Evolutionary conservation across 1,140 invertebrate genomes (phyloP).

Genomic region (Holotrichia oblita): DNA sequence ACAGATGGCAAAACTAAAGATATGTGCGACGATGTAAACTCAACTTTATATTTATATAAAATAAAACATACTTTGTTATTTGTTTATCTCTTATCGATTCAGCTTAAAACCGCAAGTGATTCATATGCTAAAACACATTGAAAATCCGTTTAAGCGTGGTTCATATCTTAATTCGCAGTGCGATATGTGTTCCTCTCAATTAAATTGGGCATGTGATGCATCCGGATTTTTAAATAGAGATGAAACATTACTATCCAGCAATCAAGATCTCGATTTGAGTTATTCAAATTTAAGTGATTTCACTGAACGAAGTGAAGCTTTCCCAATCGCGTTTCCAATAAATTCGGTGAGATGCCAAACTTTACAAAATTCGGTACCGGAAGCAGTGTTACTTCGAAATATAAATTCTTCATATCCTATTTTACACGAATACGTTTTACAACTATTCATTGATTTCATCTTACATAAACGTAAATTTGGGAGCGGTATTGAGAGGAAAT

Average conservation of each 20-base stretch:
- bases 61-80: too few relatives aligned
- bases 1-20: too few relatives aligned
- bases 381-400: conserved; percentile 58
- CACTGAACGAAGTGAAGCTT: conserved; percentile 60
- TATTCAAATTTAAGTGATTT: conserved; percentile 54
- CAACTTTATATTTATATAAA: too few relatives aligned
- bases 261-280: background rate
- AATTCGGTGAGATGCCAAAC: conserved; percentile 58
- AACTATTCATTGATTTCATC: conserved; percentile 61
- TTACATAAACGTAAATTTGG: conserved; percentile 64
- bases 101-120: too few relatives aligned
- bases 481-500: conserved; percentile 63
- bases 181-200: background rate
- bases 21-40: too few relatives aligned
- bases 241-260: background rate
- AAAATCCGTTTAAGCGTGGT: too few relatives aligned
- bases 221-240: background rate
- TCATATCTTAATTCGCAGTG: background rate
- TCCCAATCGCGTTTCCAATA: conserved; percentile 62
- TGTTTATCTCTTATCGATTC: too few relatives aligned
- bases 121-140: too few relatives aligned
- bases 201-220: background rate
- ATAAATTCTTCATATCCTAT: conserved; percentile 64
- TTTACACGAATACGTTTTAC: conserved; percentile 62
- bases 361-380: conserved; percentile 56